Percentiles rank a stretch among this genome's conserved stretches.
Conservation (phyloP, 2,888 invertebrate genomes). For the Andrena chrysosceles region DNA sequence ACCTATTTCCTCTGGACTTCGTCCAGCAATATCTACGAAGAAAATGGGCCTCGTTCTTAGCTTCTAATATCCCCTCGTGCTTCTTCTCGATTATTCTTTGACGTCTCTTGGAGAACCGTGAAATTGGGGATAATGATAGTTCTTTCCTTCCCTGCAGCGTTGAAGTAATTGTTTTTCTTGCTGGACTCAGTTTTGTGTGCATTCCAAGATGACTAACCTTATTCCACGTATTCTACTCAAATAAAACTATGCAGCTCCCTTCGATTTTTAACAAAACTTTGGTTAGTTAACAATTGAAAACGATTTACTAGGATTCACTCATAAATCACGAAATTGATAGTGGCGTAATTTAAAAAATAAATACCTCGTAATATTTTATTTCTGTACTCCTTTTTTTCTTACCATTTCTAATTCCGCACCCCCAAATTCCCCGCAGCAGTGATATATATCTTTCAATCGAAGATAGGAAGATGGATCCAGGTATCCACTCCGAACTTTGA, state of each 20-base stretch:
- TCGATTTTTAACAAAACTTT: no score
- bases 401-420: no score
- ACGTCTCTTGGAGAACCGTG: slow-evolving; percentile 12
- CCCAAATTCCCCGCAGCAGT: neutral
- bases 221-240: neutral
- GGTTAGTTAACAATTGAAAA: no score
- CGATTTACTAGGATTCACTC: no score
- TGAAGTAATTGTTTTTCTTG: slow-evolving; percentile 3
- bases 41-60: slow-evolving; percentile 20
- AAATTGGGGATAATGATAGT: slow-evolving; percentile 26
- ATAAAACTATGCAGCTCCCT: no score
- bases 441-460: neutral
- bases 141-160: slow-evolving; percentile 1
- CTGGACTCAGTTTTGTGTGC: no score
- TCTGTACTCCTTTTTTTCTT: no score
- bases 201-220: no score
- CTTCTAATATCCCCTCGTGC: slow-evolving; percentile 14
- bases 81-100: slow-evolving; percentile 31
- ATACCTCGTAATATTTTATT: no score
- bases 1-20: neutral
- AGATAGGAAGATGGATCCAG: neutral
- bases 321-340: no score
- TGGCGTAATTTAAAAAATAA: no score
- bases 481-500: neutral
- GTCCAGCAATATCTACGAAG: neutral